phyloP scores from a whole-genome alignment of 2,797 vertebrate species.

The Discoglossus pictus region DNA sequence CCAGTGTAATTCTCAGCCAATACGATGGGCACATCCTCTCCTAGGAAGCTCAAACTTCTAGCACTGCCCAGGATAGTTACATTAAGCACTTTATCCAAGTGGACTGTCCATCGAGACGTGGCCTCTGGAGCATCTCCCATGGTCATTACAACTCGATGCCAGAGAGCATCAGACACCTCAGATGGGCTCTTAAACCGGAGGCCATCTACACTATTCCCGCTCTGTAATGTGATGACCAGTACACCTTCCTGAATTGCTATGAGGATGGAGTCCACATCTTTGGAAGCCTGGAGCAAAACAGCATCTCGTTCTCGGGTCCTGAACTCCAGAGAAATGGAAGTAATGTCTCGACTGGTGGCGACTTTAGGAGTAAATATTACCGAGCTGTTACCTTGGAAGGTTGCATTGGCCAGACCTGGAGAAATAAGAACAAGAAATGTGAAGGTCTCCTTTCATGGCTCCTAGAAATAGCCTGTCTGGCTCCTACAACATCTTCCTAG shows the following conservation, averaged over 20 bases:
- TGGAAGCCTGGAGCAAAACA: conserved; percentile 71
- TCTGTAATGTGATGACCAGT: conserved; percentile 75
- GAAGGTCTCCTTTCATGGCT: not conserved
- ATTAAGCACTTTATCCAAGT: conserved; percentile 68
- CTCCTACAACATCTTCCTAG: no score
- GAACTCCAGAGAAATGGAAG: conserved; percentile 75
- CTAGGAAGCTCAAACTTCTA: conserved; percentile 79
- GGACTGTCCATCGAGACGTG: conserved; percentile 76
- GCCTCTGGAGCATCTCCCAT: conserved; percentile 67
- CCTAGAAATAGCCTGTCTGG: no score
- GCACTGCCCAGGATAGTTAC: conserved; percentile 64
- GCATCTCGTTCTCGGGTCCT: conserved; percentile 82
- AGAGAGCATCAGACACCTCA: conserved; percentile 77
- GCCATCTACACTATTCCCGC: conserved; percentile 69
- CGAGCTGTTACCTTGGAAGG: conserved; percentile 72
- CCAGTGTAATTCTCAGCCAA: conserved; percentile 87
- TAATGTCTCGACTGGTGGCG: conserved; percentile 68
- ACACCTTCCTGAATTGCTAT: conserved; percentile 80
- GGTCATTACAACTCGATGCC: conserved; percentile 79
- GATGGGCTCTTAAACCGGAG: conserved; percentile 69
- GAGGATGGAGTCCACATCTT: conserved; percentile 72
- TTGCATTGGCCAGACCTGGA: conserved; percentile 84
- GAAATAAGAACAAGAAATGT: conserved; percentile 27
- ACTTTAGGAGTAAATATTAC: conserved; percentile 72
- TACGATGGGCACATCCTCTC: conserved; percentile 58